Base-by-base conservation (phyloP, 2,888 invertebrate species). In the Rugalucina vietnamica region DNA sequence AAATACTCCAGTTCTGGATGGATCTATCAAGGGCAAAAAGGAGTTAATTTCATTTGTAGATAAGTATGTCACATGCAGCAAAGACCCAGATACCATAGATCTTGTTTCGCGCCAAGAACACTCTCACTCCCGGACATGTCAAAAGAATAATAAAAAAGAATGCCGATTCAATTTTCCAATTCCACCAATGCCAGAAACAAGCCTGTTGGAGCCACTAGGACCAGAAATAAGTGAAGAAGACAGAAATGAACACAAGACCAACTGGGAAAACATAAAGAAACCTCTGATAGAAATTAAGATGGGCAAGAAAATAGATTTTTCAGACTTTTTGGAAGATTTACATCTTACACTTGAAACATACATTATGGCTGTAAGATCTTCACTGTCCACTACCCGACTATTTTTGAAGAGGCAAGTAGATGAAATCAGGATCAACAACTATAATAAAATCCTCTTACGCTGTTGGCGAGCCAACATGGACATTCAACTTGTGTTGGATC, bases 391-490 rank as follows among this genome's bases (percentile, higher is more conserved):
- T 21, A n/a, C 54, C 50, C 50, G 27, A 43, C 60, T 79, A 32
- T 73, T 84, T 34, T 43, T 84, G 34, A 77, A 71, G 39, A 21
- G 78, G 18, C 18, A 54, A 24, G 43, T 70, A 4, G 18, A 5
- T 21, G 84, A 84, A 70, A 60, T 24, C 12, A 37, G 80, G 36
- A 60, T 85, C 0, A 85, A 85, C 34, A 57, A 32, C 24, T 85
- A 85, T 75, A 85, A 85, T 32, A n/a, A 21, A 34, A 8, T 39
- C 57, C 14, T 69, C 4, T 43, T 85, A 18, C 18, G n/a, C 37
- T 79, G 77, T 27, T 85, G 85, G 80, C 39, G 57, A 75, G 85
- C 85, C 36, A 85, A 85, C 43, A 76, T 74, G 34, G 85, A 85
- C 50, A 54, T 85, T 3, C 85, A 87, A 57, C 80, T 43, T 81